A percentile compares a stretch with the other conserved stretches of the same genome.
Conservation (phyloP, 2,113 vertebrate genomes). For the Antechinus stuartii region DNA sequence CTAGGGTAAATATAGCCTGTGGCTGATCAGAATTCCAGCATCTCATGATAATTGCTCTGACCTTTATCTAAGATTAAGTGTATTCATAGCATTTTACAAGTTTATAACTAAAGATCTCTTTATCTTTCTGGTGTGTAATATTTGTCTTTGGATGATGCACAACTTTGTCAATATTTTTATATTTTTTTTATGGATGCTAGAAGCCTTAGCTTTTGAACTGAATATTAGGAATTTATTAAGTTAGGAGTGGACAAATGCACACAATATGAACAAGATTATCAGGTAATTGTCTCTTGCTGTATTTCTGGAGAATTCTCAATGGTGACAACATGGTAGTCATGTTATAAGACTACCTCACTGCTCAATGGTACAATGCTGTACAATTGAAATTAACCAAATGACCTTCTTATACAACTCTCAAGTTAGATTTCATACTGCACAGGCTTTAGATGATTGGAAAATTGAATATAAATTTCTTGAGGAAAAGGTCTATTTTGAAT, state of each 20-base stretch:
- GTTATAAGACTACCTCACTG: neutral
- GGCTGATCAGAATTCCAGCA: constrained; percentile 60
- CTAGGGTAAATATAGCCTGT: constrained; percentile 29
- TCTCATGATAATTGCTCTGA: constrained; percentile 61
- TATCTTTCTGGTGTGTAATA: constrained; percentile 32
- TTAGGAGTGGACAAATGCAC: neutral
- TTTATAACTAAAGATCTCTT: constrained; percentile 61
- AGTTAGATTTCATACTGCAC: neutral
- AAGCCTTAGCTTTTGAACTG: constrained; percentile 38
- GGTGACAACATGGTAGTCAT: neutral
- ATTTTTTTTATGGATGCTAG: constrained; percentile 24
- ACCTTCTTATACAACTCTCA: neutral
- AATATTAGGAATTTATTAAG: neutral
- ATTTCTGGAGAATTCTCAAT: neutral
- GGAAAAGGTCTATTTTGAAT: neutral
- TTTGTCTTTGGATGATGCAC: constrained; percentile 43
- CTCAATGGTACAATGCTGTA: neutral
- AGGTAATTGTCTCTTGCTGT: neutral
- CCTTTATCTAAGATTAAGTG: constrained; percentile 53
- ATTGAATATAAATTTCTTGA: neutral
- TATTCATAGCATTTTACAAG: constrained; percentile 51
- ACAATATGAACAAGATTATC: constrained; percentile 17
- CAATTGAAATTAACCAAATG: neutral
- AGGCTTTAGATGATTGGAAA: neutral
- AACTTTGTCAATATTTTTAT: constrained; percentile 23